A percentile compares a stretch with the other conserved stretches of the same genome.
Evolutionary conservation across 37 sponge, comb jelly and placozoan genomes (phyloP).

Genomic region (Petrosia ficiformis): DNA sequence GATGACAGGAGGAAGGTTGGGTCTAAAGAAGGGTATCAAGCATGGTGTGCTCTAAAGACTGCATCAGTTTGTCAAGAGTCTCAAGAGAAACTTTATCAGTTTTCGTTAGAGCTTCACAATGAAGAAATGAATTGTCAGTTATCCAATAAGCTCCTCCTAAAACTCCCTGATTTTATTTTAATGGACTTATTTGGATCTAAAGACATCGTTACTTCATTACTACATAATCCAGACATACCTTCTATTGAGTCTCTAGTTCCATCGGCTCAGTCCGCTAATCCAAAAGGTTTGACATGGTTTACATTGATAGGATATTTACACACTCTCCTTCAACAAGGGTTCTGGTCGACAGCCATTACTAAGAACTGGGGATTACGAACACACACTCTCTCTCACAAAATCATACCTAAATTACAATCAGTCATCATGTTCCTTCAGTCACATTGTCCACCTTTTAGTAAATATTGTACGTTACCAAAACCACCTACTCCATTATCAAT

Average conservation of each 20-base stretch:
- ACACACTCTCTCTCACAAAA: slow-evolving; percentile 24
- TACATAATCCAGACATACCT: not conserved
- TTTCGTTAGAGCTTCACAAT: slow-evolving; percentile 14
- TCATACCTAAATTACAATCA: slow-evolving; percentile 11
- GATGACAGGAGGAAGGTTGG: too few relatives aligned
- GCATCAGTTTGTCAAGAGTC: slow-evolving; percentile 16
- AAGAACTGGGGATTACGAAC: slow-evolving; percentile 26
- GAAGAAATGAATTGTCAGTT: slow-evolving; percentile 14
- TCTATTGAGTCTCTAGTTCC: slow-evolving; percentile 29
- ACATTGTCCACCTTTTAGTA: slow-evolving; percentile 18
- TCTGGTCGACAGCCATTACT: slow-evolving; percentile 1
- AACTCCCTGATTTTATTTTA: slow-evolving; percentile 50
- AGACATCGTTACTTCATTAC: not conserved
- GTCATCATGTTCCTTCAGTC: slow-evolving; percentile 11
- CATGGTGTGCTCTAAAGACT: slow-evolving; percentile 39
- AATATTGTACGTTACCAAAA: not conserved
- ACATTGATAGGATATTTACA: slow-evolving; percentile 8
- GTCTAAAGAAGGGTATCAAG: too few relatives aligned
- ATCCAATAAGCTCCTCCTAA: slow-evolving; percentile 10
- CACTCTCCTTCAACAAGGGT: slow-evolving; percentile 30
- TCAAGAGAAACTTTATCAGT: not conserved
- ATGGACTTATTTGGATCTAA: slow-evolving; percentile 17
- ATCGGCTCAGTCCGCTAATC: not conserved
- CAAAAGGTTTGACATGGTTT: slow-evolving; percentile 35
- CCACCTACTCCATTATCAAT: slow-evolving; percentile 6